phyloP scores from a whole-genome alignment of 2,888 invertebrate species.

The Macropis europaea region DNA sequence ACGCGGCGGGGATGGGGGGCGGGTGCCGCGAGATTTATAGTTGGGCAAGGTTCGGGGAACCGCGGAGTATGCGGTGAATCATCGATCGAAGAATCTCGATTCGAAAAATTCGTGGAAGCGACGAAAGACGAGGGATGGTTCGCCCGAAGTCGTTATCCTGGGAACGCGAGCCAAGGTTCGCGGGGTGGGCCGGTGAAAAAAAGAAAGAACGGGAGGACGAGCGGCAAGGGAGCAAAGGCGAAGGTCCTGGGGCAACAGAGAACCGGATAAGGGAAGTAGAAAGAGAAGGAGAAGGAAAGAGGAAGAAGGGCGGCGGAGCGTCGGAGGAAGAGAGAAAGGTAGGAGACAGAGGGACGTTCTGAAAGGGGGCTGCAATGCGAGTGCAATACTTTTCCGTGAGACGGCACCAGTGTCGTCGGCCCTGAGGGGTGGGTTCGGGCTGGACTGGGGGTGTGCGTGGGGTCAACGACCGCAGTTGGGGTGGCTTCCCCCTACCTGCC shows the following conservation, averaged over 20 bases:
- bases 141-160: constrained; percentile 42
- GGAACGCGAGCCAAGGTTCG: constrained; percentile 27
- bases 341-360: constrained; percentile 61
- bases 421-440: constrained; percentile 75
- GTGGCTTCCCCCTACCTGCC: constrained; percentile 74
- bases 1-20: no score
- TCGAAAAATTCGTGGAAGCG: constrained; percentile 31
- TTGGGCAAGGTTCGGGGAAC: neutral
- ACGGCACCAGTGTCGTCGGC: constrained; percentile 77
- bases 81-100: neutral
- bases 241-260: no score
- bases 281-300: constrained; percentile 14
- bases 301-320: constrained; percentile 11
- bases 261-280: neutral
- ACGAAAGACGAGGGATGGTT: constrained; percentile 38
- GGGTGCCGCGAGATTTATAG: no score
- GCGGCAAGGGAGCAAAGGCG: neutral
- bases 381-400: constrained; percentile 76
- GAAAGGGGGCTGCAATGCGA: constrained; percentile 71
- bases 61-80: neutral
- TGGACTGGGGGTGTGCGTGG: constrained; percentile 74
- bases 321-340: constrained; percentile 20
- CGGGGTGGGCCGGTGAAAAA: constrained; percentile 37
- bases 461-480: constrained; percentile 78
- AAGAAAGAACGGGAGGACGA: constrained; percentile 1